A percentile compares a stretch with the other conserved stretches of the same genome.
phyloP scores from a whole-genome alignment of 2,113 vertebrate species.

The Tragelaphus buxtoni region DNA sequence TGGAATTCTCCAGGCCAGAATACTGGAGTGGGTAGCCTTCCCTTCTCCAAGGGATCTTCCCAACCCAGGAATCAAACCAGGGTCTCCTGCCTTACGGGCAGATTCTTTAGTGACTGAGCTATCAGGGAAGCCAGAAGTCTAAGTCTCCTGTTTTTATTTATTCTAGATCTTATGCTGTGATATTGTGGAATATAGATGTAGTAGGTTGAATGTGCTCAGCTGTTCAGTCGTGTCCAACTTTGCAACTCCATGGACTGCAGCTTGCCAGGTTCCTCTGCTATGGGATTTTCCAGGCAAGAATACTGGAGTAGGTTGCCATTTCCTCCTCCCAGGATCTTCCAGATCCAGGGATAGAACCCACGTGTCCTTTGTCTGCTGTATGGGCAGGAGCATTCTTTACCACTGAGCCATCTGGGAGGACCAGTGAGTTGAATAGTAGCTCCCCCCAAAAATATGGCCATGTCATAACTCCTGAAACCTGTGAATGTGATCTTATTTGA shows the following conservation, averaged over 20 bases:
- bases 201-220: not conserved
- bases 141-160: not conserved
- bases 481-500: not conserved
- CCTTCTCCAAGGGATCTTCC: not conserved
- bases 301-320: not conserved
- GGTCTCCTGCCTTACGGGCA: not conserved
- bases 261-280: not conserved
- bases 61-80: not conserved
- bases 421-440: not conserved
- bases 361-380: not conserved
- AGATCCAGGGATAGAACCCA: not conserved
- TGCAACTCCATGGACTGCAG: not conserved
- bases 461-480: not conserved
- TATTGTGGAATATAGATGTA: not conserved
- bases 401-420: not conserved
- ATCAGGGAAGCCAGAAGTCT: not conserved
- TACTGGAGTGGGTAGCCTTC: not conserved
- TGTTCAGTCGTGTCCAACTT: not conserved
- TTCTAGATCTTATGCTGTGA: not conserved
- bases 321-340: not conserved
- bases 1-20: not conserved
- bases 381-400: not conserved
- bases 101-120: not conserved
- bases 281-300: not conserved
- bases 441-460: not conserved